Conservation (phyloP, 2,113 vertebrate genomes). For the Desmodus rotundus region DNA sequence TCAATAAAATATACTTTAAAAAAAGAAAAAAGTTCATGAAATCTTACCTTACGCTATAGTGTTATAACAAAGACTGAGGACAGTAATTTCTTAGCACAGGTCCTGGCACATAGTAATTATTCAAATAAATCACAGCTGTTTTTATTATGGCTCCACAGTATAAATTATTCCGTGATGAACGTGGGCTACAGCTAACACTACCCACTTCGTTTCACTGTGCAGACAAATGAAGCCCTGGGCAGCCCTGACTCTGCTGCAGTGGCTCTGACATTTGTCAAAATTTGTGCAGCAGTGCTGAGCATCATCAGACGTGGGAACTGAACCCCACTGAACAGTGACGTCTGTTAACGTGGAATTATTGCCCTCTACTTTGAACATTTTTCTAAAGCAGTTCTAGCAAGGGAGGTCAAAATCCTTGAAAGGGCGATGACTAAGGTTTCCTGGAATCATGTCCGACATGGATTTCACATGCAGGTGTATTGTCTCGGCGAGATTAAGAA, state of each 20-base stretch:
- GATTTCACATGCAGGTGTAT: neutral
- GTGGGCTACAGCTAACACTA: neutral
- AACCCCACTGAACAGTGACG: constrained; percentile 5
- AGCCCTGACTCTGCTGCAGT: constrained; percentile 42
- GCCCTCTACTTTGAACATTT: constrained; percentile 14
- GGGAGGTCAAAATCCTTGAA: neutral
- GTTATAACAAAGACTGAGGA: neutral
- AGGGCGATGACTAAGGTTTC: neutral
- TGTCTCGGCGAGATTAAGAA: neutral
- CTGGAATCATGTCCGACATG: neutral
- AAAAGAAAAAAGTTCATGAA: neutral
- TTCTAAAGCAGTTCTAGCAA: constrained; percentile 25
- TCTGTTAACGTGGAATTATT: constrained; percentile 27
- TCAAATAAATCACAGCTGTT: neutral
- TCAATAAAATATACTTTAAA: too few relatives aligned
- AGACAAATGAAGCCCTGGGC: constrained; percentile 54
- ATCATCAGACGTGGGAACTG: constrained; percentile 1
- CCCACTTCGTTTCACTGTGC: neutral
- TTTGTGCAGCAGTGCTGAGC: constrained; percentile 33
- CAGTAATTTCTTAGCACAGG: neutral
- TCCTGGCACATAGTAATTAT: neutral
- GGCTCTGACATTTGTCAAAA: constrained; percentile 55
- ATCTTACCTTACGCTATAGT: neutral
- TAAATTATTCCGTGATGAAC: constrained; percentile 16
- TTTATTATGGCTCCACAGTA: neutral